Evolutionary conservation across 2,888 invertebrate species (phyloP), one percentile per base, ranked within the genome.

Genomic region (Monochamus alternatus): DNA sequence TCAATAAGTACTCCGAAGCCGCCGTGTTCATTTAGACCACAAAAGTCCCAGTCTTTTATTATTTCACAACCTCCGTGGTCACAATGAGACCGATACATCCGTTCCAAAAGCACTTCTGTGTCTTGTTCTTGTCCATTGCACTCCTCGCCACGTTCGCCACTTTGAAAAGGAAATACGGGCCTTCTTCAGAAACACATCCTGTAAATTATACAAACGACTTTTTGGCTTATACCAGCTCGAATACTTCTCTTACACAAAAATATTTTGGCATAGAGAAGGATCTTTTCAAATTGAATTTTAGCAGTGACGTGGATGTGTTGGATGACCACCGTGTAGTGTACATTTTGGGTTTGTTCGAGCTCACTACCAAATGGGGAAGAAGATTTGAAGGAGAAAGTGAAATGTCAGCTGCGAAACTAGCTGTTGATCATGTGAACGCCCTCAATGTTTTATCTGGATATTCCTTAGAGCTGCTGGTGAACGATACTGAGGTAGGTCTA

Each of bases 401-500:
- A 86, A 90, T 95, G 84, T 92, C 92, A 10, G 96, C 96, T 0
- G 97, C 97, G 0, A 91, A 91, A 84, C 90, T 96, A 83, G 97
- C 97, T 0, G 93, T 97, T 64, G 90, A 92, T 75, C 95, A 96
- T 84, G 93, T 97, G 85, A 97, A 97, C 89, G 89, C 91, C 73
- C 91, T 92, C 84, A 89, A 91, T 5, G 84, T 95, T 64, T 90
- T 97, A 71, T 93, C 94, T 0, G 95, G 94, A 63, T 96, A 96
- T 85, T 91, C 90, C 65, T 90, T 97, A 76, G 92, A 93, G 79
- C 91, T 97, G 78, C 91, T 96, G 84, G 93, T 94, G 82, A 97
- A 97, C 86, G 96, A 97, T 85, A 96, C 97, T 0, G 93, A 95
- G 95, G 97, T 97, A 90, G 89, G 90, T 80, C 58, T 44, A 32